phyloP scores from a whole-genome alignment of 2,888 invertebrate species.

The Tiliacea aurago region DNA sequence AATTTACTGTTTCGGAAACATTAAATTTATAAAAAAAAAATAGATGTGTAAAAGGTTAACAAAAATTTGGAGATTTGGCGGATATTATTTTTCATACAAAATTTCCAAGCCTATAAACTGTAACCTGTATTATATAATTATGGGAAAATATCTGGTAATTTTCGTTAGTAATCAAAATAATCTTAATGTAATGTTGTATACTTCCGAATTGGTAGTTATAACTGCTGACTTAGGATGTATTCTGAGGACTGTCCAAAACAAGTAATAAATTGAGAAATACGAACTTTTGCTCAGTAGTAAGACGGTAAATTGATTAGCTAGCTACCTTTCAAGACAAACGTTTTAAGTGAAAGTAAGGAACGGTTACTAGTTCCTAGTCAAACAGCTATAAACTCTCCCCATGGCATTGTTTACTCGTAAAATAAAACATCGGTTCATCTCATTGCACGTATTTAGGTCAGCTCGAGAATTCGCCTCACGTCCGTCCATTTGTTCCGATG shows the following conservation, averaged over 20 bases:
- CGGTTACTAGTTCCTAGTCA: slow-evolving; percentile 46
- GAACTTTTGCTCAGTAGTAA: slow-evolving; percentile 6
- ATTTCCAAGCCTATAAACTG: no score
- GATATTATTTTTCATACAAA: no score
- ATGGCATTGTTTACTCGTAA: slow-evolving; percentile 65
- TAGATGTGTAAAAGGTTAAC: no score
- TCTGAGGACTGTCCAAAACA: not conserved
- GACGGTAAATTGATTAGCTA: slow-evolving; percentile 48
- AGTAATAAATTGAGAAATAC: slow-evolving; percentile 29
- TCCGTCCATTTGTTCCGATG: slow-evolving; percentile 87
- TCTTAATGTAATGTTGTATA: no score
- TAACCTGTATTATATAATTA: no score
- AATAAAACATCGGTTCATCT: slow-evolving; percentile 67
- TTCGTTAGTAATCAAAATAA: no score
- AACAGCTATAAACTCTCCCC: slow-evolving; percentile 57
- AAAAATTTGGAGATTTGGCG: no score
- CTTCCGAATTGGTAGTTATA: not conserved
- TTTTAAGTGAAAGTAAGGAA: slow-evolving; percentile 53
- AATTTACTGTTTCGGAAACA: no score
- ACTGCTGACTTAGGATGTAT: not conserved
- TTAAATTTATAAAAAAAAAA: no score
- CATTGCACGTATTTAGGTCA: slow-evolving; percentile 77
- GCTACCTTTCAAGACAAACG: slow-evolving; percentile 48
- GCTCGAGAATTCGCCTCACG: slow-evolving; percentile 80
- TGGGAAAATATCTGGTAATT: no score